Percentiles rank a stretch among this genome's conserved stretches.
phyloP scores from a whole-genome alignment of 2,888 invertebrate species.

The Microchrysa polita region DNA sequence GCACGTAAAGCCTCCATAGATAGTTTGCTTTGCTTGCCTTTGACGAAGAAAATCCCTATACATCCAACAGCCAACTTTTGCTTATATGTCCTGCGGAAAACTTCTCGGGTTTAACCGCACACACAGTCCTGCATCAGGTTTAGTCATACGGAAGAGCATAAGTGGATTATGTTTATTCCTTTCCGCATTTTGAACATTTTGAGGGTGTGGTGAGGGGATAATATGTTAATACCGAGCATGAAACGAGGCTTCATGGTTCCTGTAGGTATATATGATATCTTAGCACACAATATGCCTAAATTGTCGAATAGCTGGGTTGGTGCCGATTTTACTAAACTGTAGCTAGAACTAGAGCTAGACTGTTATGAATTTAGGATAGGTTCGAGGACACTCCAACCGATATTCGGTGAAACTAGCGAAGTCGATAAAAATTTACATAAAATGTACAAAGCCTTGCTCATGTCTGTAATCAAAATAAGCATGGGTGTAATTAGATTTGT shows the following conservation, averaged over 20 bases:
- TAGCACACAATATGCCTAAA: too few species aligned
- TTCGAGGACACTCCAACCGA: too few species aligned
- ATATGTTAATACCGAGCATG: slow-evolving; percentile 49
- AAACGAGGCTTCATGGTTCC: slow-evolving; percentile 37
- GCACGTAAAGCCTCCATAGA: neutral
- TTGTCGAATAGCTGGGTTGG: too few species aligned
- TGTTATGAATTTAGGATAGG: too few species aligned
- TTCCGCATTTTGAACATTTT: slow-evolving; percentile 17
- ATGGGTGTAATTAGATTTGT: too few species aligned
- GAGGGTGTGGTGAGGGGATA: slow-evolving; percentile 1
- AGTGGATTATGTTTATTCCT: slow-evolving; percentile 49
- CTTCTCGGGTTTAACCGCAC: slow-evolving; percentile 23
- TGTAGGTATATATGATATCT: too few species aligned
- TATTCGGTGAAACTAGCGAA: too few species aligned
- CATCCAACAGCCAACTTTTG: neutral
- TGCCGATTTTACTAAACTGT: too few species aligned
- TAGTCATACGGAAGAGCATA: slow-evolving; percentile 47
- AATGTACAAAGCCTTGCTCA: too few species aligned
- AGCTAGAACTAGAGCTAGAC: too few species aligned
- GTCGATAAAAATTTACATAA: too few species aligned
- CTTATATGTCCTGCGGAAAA: slow-evolving; percentile 33
- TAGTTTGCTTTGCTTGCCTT: neutral
- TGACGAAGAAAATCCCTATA: neutral
- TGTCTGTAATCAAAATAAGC: too few species aligned
- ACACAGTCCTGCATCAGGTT: slow-evolving; percentile 43